These are phyloP conservation scores for Alces alces DNA, from an alignment of 2,113 vertebrate genomes.

Conservation along the genomic window DNA sequence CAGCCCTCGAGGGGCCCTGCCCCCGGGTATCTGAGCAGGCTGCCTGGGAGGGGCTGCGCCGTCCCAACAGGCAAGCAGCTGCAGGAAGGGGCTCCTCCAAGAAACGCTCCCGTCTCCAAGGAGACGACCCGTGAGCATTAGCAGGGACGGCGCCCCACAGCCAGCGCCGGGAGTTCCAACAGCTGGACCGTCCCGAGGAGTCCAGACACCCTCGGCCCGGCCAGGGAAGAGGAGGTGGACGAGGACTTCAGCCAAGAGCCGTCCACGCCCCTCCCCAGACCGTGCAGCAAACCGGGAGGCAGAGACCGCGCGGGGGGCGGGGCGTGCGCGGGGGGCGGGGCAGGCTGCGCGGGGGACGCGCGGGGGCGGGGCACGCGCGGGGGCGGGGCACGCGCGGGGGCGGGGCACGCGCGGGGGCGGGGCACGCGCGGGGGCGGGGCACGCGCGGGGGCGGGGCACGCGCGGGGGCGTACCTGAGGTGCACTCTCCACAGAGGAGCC, in stretches of 20 bases:
- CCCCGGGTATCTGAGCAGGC: not conserved
- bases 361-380: rapidly evolving
- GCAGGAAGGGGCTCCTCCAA: no score
- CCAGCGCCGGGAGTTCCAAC: not conserved
- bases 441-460: no score
- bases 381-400: no score
- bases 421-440: no score
- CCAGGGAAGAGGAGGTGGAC: not conserved
- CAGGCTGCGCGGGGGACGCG: rapidly evolving
- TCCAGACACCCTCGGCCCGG: not conserved
- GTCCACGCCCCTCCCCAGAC: not conserved
- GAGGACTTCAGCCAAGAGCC: rapidly evolving
- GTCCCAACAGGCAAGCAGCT: no score
- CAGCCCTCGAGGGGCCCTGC: not conserved
- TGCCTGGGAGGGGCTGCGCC: not conserved
- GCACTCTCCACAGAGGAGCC: slow-evolving; percentile 91
- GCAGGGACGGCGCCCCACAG: not conserved
- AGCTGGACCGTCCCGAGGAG: not conserved
- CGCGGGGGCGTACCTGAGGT: slow-evolving; percentile 74
- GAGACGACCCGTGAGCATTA: no score
- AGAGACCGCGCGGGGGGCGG: rapidly evolving
- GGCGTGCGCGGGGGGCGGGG: no score
- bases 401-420: rapidly evolving
- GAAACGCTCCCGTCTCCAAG: not conserved
- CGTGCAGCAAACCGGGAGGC: rapidly evolving